Base-by-base conservation (phyloP, 2,888 invertebrate species). In the Tenthredo scrophulariae region DNA sequence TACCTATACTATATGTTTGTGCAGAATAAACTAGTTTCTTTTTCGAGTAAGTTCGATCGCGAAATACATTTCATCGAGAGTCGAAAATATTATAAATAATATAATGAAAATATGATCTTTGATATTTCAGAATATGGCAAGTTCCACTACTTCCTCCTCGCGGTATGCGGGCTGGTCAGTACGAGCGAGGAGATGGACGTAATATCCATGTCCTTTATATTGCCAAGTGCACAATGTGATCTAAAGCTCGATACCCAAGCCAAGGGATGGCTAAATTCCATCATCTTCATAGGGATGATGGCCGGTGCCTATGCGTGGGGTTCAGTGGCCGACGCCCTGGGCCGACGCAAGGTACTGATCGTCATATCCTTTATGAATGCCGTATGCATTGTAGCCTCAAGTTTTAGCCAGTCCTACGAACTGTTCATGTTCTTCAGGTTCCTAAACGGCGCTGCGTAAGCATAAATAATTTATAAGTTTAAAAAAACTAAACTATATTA, bases 121-220 rank as follows among this genome's bases (percentile, higher is more conserved):
- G 86, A 65, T 10, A 87, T 88, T 87, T 13, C 93, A 96, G 97
- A 96, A 92, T 97, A 97, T 96, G 97, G 97, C 91, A 96, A 97
- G 94, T 98, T 98, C 94, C 98, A 98, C 94, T 97, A 97, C 94
- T 95, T 97, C 91, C 95, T 98, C 93, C 95, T 98, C 95, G 96
- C 97, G 93, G 97, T 98, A 93, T 98, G 98, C 95, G 98, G 98
- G 90, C 97, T 98, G 94, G 98, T 98, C 94, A 97, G 97, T 95
- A 97, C 97, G 89, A 98, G 98, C 94, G 98, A 98, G 95, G 98
- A 98, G 95, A 98, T 98, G 96, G 98, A 98, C 94, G 98, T 98
- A 94, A 97, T 98, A 92, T 97, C 97, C 90, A 97, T 98, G 96
- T 98, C 98, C 89, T 98, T 98, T 95, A 97, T 98, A 94, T 94